Evolutionary conservation across 1,140 invertebrate species (phyloP).

Genomic region (Papilio dardanus): DNA sequence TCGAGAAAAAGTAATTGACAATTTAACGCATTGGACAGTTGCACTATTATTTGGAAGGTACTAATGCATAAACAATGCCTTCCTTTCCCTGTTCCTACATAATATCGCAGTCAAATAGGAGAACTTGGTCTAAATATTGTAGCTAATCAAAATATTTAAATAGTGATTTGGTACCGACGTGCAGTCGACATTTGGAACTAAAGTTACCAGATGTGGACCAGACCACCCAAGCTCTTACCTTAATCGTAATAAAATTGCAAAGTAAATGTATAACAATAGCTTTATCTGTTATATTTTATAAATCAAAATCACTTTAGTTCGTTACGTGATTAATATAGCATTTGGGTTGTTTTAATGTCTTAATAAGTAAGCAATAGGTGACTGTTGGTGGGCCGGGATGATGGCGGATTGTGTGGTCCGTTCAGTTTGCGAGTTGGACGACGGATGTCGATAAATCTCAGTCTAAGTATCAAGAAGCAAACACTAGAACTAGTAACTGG

Average conservation of each 20-base stretch:
- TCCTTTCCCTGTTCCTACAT: too few species aligned
- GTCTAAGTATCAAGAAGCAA: not conserved
- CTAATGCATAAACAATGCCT: too few species aligned
- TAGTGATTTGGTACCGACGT: not conserved
- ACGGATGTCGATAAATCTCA: constrained; percentile 53
- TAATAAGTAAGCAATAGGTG: constrained; percentile 78
- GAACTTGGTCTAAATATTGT: not conserved
- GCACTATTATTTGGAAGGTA: too few species aligned
- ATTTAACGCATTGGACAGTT: not conserved
- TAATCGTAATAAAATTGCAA: not conserved
- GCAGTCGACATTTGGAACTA: not conserved
- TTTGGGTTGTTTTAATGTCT: constrained; percentile 73
- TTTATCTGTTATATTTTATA: constrained; percentile 33
- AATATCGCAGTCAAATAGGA: too few species aligned
- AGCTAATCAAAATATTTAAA: not conserved
- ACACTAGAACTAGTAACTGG: not conserved
- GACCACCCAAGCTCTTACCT: not conserved
- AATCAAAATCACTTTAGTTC: constrained; percentile 38
- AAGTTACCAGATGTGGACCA: not conserved
- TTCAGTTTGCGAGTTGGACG: constrained; percentile 37
- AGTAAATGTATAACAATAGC: not conserved
- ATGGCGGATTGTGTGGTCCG: constrained; percentile 66
- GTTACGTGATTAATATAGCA: constrained; percentile 59
- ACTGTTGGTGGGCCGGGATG: constrained; percentile 62
- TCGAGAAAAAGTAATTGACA: too few species aligned